phyloP scores from a whole-genome alignment of 2,888 invertebrate species.

The Pyrochroa serraticornis region DNA sequence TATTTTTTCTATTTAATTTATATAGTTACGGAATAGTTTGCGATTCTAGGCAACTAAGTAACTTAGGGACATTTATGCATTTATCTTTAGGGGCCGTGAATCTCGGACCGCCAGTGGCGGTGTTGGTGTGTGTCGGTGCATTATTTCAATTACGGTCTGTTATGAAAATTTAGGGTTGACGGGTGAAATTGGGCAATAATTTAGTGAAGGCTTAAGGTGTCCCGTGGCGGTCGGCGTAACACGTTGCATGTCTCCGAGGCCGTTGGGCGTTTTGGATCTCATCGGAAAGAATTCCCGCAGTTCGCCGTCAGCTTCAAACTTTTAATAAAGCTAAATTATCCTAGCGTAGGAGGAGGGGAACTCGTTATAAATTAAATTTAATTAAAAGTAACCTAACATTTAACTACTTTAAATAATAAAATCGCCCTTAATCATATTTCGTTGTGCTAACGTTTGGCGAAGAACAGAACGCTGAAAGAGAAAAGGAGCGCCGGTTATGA shows the following conservation, averaged over 20 bases:
- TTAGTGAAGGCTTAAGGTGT: slow-evolving; percentile 7
- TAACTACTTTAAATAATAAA: slow-evolving; percentile 32
- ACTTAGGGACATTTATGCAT: too few relatives aligned
- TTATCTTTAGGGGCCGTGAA: too few relatives aligned
- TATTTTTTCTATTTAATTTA: too few relatives aligned
- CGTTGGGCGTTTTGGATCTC: slow-evolving; percentile 1
- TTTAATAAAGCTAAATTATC: slow-evolving; percentile 47
- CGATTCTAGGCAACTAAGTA: too few relatives aligned
- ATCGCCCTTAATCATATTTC: slow-evolving; percentile 25
- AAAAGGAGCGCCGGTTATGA: not conserved
- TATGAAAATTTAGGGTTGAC: not conserved
- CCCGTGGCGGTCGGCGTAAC: slow-evolving; percentile 3
- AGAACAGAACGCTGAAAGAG: not conserved
- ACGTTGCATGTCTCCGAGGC: slow-evolving; percentile 2
- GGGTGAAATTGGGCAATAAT: slow-evolving; percentile 4
- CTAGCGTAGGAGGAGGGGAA: slow-evolving; percentile 23
- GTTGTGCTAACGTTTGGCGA: slow-evolving; percentile 10
- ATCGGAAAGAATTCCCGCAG: slow-evolving; percentile 37
- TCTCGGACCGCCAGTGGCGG: too few relatives aligned
- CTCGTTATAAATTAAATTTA: slow-evolving; percentile 44
- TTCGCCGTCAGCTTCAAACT: slow-evolving; percentile 35
- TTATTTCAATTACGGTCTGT: not conserved
- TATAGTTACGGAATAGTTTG: too few relatives aligned
- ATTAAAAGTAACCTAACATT: slow-evolving; percentile 42
- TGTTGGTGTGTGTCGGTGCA: too few relatives aligned